Evolutionary conservation across 2,888 invertebrate species (phyloP).

Genomic region (Eledona agricola): DNA sequence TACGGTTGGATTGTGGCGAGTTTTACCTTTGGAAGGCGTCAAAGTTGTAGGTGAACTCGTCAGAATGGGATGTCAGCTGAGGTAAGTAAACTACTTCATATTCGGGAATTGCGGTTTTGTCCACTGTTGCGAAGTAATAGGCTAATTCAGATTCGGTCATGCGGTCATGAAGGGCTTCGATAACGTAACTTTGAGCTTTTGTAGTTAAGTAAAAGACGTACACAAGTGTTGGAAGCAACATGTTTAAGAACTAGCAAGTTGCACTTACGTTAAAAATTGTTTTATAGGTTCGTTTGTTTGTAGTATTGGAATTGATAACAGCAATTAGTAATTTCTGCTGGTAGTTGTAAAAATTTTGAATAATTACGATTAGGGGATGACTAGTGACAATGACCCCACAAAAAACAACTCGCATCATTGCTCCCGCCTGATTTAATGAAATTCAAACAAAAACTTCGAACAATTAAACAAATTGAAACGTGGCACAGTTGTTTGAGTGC

Average conservation of each 20-base stretch:
- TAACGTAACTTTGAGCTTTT: slow-evolving; percentile 10
- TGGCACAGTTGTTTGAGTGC: too few relatives aligned
- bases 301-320: slow-evolving; percentile 1
- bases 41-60: slow-evolving; percentile 66
- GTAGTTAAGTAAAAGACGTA: neutral
- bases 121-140: slow-evolving; percentile 61
- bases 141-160: slow-evolving; percentile 62
- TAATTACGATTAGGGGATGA: slow-evolving; percentile 32
- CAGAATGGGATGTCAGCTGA: slow-evolving; percentile 30
- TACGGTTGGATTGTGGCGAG: slow-evolving; percentile 20
- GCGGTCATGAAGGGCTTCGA: slow-evolving; percentile 54
- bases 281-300: slow-evolving; percentile 15
- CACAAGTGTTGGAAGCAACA: slow-evolving; percentile 4
- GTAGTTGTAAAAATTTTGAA: slow-evolving; percentile 13
- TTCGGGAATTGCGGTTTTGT: slow-evolving; percentile 62
- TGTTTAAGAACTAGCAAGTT: slow-evolving; percentile 1
- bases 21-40: slow-evolving; percentile 70
- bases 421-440: too few relatives aligned
- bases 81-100: slow-evolving; percentile 72
- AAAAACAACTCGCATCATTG: too few relatives aligned
- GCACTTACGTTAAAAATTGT: slow-evolving; percentile 3
- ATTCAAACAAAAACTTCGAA: too few relatives aligned
- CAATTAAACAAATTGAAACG: too few relatives aligned
- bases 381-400: too few relatives aligned
- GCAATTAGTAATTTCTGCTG: too few relatives aligned